Conservation (phyloP, 1,140 invertebrate genomes). For the Bombus waltoni region DNA sequence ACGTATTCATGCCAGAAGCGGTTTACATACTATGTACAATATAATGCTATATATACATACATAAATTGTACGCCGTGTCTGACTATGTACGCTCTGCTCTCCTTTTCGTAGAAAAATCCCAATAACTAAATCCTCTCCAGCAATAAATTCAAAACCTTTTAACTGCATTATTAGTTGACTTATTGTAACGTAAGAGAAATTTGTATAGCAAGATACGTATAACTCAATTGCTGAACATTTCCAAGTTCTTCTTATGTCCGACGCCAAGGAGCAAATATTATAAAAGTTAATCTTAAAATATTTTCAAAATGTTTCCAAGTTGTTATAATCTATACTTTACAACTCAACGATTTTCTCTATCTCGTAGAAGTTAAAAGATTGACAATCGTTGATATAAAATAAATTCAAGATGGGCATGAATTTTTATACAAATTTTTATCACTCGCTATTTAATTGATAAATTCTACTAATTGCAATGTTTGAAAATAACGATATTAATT, state of each 20-base stretch:
- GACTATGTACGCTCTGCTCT: background rate
- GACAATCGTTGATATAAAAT: no score
- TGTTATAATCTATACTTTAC: no score
- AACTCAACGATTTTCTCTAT: no score
- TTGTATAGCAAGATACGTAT: background rate
- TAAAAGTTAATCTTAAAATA: background rate
- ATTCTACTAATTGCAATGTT: no score
- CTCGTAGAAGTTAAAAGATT: no score
- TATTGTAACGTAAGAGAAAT: background rate
- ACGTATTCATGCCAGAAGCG: background rate
- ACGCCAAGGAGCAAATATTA: no score
- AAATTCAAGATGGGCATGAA: no score
- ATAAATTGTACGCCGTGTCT: background rate
- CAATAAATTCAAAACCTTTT: background rate
- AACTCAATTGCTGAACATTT: background rate
- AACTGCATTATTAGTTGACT: background rate
- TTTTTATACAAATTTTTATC: no score
- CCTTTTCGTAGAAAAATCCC: background rate
- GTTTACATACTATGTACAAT: background rate
- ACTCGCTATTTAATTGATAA: no score
- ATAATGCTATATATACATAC: background rate
- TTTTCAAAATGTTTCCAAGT: background rate
- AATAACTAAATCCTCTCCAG: background rate
- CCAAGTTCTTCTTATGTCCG: no score
- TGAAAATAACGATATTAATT: no score